Conservation (phyloP, 1,140 invertebrate species). For the Ridgeia piscesae region DNA sequence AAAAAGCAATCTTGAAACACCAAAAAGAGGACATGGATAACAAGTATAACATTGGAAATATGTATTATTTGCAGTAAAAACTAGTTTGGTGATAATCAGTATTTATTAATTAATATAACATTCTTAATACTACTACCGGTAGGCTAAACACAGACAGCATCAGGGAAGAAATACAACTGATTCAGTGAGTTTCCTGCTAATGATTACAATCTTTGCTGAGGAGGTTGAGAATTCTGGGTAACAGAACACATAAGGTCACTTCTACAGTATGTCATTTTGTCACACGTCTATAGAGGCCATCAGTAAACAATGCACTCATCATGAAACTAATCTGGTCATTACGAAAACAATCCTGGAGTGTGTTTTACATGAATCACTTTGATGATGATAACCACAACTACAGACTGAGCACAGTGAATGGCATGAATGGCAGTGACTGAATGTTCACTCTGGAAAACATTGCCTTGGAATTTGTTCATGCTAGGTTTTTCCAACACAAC, state of each 20-base stretch:
- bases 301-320: background rate
- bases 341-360: background rate
- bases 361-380: background rate
- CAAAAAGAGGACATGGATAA: background rate
- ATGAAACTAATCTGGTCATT: background rate
- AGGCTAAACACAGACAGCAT: too few relatives aligned
- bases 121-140: too few relatives aligned
- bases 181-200: too few relatives aligned
- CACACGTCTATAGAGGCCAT: background rate
- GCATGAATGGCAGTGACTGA: background rate
- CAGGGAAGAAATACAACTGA: too few relatives aligned
- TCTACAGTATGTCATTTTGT: background rate
- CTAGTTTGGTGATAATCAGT: background rate
- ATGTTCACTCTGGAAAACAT: background rate
- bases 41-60: background rate
- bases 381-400: background rate
- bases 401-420: background rate
- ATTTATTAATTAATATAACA: too few relatives aligned
- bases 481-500: background rate
- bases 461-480: background rate
- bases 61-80: background rate
- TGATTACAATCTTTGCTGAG: too few relatives aligned
- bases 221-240: too few relatives aligned
- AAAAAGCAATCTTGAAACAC: background rate
- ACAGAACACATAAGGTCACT: too few relatives aligned